Base-by-base conservation (phyloP, 2,797 vertebrate species). In the Danio choprae region DNA sequence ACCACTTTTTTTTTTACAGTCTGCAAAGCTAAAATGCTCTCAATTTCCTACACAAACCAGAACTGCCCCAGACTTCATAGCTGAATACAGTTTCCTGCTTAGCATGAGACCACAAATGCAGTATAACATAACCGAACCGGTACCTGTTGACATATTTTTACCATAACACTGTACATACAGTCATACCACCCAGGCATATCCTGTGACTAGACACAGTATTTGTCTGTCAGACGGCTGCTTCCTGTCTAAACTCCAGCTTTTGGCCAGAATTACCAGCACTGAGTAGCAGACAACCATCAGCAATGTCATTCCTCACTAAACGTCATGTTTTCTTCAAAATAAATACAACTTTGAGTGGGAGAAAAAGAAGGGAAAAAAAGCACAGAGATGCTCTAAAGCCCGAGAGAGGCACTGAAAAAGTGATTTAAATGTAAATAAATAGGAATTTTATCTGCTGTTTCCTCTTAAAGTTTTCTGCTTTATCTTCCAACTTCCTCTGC, bases 351-450 rank as follows among this genome's bases (percentile, higher is more conserved):
- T 70, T 36, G 50, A 80, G 67, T n/a, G 13, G 40, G 69, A 60
- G 72, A 81, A 72, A 78, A 76, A 74, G 72, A 65, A 38, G 38
- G 20, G n/a, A n/a, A 51, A 77, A 75, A 74, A 84, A 79, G 53
- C 29, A 70, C 36, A 79, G 63, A 84, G 77, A 80, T 83, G 77
- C 60, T 63, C 20, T 15, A 79, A 84, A 67, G 71, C 81, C 78
- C 85, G 46, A 77, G 75, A 85, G 78, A 79, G 59, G 59, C 51
- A 59, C 74, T 59, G 44, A n/a, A 64, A 55, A 51, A 79, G 89
- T 90, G 88, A 92, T 93, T 92, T 91, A 92, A 93, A 93, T 93
- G 91, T 89, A 93, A 92, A 93, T 93, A 92, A 91, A 93, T 83
- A 88, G 87, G 84, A 89, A 90, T 82, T 90, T 92, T 92, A 93